Percentiles rank a stretch among this genome's conserved stretches.
Conservation (phyloP, 1,140 invertebrate species). For the Drosophila yakuba region DNA sequence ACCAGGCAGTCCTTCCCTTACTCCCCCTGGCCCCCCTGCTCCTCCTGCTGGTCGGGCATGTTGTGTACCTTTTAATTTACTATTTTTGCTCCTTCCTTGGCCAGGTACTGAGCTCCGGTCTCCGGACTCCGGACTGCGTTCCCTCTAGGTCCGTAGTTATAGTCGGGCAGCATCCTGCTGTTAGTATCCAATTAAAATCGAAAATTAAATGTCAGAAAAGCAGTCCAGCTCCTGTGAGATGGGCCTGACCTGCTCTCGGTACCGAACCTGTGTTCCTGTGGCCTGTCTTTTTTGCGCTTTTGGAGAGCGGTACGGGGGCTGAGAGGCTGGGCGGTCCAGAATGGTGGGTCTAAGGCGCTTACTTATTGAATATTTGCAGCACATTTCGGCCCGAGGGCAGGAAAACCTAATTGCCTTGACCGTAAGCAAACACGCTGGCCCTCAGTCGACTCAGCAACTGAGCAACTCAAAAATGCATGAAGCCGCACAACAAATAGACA, state of each 20-base stretch:
- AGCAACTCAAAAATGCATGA: slow-evolving; percentile 75
- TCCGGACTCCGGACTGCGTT: slow-evolving; percentile 6
- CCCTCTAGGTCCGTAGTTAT: slow-evolving; percentile 42
- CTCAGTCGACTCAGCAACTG: too few relatives aligned
- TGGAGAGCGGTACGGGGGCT: too few relatives aligned
- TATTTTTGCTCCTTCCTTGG: slow-evolving; percentile 64
- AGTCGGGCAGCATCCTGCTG: slow-evolving; percentile 78
- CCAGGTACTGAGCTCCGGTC: slow-evolving; percentile 36
- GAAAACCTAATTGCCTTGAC: slow-evolving; percentile 83
- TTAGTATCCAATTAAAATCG: slow-evolving; percentile 84
- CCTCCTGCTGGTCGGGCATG: slow-evolving; percentile 46
- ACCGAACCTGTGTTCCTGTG: slow-evolving; percentile 1
- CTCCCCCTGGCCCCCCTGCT: neutral
- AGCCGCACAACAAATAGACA: slow-evolving; percentile 73
- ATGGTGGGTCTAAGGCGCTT: slow-evolving; percentile 68
- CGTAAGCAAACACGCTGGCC: slow-evolving; percentile 63
- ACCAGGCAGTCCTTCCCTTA: slow-evolving; percentile 18
- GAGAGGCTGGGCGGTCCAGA: neutral
- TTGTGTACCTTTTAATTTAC: slow-evolving; percentile 82
- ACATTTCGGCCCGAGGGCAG: slow-evolving; percentile 51
- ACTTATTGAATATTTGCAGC: slow-evolving; percentile 76
- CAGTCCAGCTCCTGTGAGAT: slow-evolving; percentile 22
- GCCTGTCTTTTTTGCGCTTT: slow-evolving; percentile 7
- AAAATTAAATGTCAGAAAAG: slow-evolving; percentile 81
- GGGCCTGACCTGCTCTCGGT: slow-evolving; percentile 4